phyloP scores from a whole-genome alignment of 2,113 vertebrate species.

The Ornithorhynchus anatinus region DNA sequence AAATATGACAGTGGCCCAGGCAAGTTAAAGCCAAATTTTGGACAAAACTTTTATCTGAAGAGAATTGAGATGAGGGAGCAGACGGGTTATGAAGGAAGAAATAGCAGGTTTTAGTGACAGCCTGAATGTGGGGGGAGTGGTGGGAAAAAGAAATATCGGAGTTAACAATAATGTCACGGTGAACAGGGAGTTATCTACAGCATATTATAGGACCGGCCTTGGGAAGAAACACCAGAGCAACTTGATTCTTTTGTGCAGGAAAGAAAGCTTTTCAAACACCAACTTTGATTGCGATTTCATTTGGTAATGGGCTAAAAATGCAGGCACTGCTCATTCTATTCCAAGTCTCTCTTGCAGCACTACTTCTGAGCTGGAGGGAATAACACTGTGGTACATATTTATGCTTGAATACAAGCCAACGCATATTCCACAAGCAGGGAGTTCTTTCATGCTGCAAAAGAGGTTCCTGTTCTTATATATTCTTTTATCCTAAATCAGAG shows the following conservation, averaged over 20 bases:
- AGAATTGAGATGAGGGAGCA: background rate
- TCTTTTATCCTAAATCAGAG: conserved; percentile 37
- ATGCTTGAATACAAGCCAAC: conserved; percentile 34
- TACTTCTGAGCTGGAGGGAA: conserved; percentile 22
- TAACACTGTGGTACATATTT: conserved; percentile 15
- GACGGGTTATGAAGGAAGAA: background rate
- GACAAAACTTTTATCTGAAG: background rate
- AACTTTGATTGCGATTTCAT: background rate
- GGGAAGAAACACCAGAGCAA: background rate
- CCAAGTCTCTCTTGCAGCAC: conserved; percentile 5
- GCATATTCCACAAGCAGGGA: conserved; percentile 6
- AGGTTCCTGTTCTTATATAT: conserved; percentile 8
- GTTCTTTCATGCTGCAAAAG: conserved; percentile 35
- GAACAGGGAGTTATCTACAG: background rate
- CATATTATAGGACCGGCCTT: conserved; percentile 3
- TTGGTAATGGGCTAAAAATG: conserved; percentile 21
- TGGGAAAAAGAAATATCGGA: background rate
- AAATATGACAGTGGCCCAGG: too few relatives aligned
- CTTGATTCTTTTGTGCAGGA: background rate
- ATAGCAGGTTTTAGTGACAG: background rate
- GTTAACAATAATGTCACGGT: background rate
- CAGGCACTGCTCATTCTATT: background rate
- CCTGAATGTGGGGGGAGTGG: background rate
- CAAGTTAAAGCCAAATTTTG: background rate
- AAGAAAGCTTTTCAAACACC: too few relatives aligned